Conservation (phyloP, 2,113 vertebrate species). For the Salvelinus fontinalis region DNA sequence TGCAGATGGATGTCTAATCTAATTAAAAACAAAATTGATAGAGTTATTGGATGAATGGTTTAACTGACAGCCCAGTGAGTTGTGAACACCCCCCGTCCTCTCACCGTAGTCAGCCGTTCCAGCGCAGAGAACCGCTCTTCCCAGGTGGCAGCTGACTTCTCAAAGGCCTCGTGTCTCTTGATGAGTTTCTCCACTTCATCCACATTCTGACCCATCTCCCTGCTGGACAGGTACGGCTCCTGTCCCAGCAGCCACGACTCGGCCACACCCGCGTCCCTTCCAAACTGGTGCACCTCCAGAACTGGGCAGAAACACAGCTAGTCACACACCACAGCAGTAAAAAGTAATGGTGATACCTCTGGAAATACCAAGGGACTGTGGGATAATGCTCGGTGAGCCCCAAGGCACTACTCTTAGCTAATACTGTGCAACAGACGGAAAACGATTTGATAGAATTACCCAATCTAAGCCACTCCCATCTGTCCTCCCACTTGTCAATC, state of each 20-base stretch:
- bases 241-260: slow-evolving; percentile 97
- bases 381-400: no score
- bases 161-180: slow-evolving; percentile 97
- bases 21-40: no score
- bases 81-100: neutral
- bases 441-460: slow-evolving; percentile 67
- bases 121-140: slow-evolving; percentile 94
- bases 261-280: slow-evolving; percentile 92
- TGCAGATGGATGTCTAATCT: neutral
- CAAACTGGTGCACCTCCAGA: slow-evolving; percentile 76
- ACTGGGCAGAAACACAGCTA: slow-evolving; percentile 39
- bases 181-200: slow-evolving; percentile 98
- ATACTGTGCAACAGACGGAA: neutral
- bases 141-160: slow-evolving; percentile 98
- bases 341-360: neutral
- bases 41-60: neutral
- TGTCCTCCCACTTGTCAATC: slow-evolving; percentile 96
- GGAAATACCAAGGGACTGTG: no score
- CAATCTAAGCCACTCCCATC: slow-evolving; percentile 95
- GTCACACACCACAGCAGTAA: neutral
- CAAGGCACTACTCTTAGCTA: no score
- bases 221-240: slow-evolving; percentile 94
- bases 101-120: slow-evolving; percentile 94
- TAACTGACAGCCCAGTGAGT: neutral
- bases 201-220: slow-evolving; percentile 92